These are phyloP conservation scores for Chironomus riparius DNA, from an alignment of 2,888 invertebrate genomes.

Conservation along the genomic window DNA sequence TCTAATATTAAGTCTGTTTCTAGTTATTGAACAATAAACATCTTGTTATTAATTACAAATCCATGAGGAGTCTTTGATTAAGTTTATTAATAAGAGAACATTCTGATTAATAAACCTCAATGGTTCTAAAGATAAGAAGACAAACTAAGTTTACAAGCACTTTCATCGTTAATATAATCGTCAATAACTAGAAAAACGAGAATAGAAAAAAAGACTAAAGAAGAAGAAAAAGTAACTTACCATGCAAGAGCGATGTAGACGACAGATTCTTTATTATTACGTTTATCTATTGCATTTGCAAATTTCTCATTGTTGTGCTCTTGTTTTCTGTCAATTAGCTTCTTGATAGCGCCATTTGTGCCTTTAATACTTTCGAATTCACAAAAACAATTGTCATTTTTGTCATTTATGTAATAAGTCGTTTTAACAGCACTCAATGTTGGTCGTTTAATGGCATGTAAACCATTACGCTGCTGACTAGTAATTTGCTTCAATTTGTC, in stretches of 20 bases:
- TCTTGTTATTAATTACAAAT: too few relatives aligned
- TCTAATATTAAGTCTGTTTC: too few relatives aligned
- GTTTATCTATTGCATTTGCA: conserved; percentile 28
- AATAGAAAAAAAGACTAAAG: too few relatives aligned
- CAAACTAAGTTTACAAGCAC: too few relatives aligned
- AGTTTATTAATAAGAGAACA: too few relatives aligned
- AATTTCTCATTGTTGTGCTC: conserved; percentile 28
- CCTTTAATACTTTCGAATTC: conserved; percentile 31
- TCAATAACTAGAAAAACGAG: too few relatives aligned
- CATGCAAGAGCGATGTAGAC: conserved; percentile 57
- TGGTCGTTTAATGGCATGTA: background rate
- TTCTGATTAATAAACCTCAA: too few relatives aligned
- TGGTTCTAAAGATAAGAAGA: too few relatives aligned
- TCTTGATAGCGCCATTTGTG: conserved; percentile 35
- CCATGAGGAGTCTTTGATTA: too few relatives aligned
- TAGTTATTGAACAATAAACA: too few relatives aligned
- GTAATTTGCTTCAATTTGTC: conserved; percentile 28
- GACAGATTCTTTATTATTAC: conserved; percentile 37
- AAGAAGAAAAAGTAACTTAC: background rate
- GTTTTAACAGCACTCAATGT: conserved; percentile 11
- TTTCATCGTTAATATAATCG: too few relatives aligned
- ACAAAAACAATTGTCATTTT: conserved; percentile 30
- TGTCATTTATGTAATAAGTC: background rate
- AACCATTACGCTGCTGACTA: background rate
- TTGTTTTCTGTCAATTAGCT: conserved; percentile 30